A percentile compares a stretch with the other conserved stretches of the same genome.
Conservation (phyloP, 2,113 vertebrate genomes). For the Cyprinodon tularosa region DNA sequence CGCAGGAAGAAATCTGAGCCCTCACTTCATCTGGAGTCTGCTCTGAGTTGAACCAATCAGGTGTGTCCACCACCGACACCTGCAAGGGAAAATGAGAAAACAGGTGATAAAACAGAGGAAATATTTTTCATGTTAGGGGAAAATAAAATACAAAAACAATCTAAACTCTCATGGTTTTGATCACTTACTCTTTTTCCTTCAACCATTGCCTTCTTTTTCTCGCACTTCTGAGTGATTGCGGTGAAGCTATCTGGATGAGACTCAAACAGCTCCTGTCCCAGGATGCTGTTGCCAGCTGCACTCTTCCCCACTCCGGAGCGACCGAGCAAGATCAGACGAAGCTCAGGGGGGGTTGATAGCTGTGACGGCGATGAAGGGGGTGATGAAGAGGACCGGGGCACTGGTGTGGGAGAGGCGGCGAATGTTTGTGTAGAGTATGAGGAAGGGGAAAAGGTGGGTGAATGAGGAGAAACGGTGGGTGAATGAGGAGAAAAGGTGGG, state of each 20-base stretch:
- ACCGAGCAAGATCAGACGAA: conserved; percentile 78
- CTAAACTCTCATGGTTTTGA: not conserved
- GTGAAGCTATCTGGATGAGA: conserved; percentile 40
- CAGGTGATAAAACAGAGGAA: not conserved
- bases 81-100: conserved; percentile 34
- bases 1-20: conserved; percentile 73
- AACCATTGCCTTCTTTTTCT: conserved; percentile 65
- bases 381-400: not conserved
- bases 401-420: not conserved
- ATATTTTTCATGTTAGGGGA: not conserved
- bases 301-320: conserved; percentile 77
- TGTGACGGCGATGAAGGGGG: conserved; percentile 2
- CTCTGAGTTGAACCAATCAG: conserved; percentile 78
- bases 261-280: conserved; percentile 68
- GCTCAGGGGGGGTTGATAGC: conserved; percentile 46
- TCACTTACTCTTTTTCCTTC: conserved; percentile 63
- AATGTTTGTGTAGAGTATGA: conserved; percentile 12
- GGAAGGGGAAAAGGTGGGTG: conserved; percentile 21
- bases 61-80: conserved; percentile 79
- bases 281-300: conserved; percentile 71
- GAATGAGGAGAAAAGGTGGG: not conserved
- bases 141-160: not conserved
- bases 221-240: conserved; percentile 64
- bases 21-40: conserved; percentile 65
- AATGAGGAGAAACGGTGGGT: not conserved